Conservation (phyloP, 30 jellyfish, hydroid and myxozoan species). For the Phacellophora camtschatica region DNA sequence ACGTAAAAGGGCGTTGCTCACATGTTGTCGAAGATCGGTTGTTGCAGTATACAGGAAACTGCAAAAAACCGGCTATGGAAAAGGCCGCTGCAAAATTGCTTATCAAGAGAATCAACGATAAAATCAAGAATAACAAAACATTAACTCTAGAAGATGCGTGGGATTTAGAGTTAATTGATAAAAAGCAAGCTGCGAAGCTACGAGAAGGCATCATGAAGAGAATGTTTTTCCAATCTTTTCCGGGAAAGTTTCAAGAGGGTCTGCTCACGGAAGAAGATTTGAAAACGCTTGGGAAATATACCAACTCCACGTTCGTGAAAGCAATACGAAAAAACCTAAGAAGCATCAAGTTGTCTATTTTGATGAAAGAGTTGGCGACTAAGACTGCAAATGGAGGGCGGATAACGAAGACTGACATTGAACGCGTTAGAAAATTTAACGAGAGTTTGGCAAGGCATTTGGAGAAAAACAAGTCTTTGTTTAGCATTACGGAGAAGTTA, state of each 20-base stretch:
- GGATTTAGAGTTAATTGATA: conserved; percentile 56
- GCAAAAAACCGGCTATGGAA: conserved; percentile 70
- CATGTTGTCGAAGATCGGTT: conserved; percentile 82
- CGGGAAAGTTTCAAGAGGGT: conserved; percentile 52
- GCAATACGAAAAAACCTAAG: conserved; percentile 55
- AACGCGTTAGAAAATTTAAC: conserved; percentile 50
- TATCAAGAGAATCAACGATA: conserved; percentile 47
- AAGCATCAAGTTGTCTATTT: conserved; percentile 5
- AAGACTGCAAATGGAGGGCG: conserved; percentile 49
- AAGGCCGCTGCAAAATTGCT: conserved; percentile 38
- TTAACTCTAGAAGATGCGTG: conserved; percentile 87
- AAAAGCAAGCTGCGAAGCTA: conserved; percentile 56
- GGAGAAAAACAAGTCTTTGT: conserved; percentile 46
- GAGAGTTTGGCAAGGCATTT: conserved; percentile 55
- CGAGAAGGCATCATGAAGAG: conserved; percentile 41
- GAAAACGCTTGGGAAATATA: conserved; percentile 47
- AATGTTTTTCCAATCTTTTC: conserved; percentile 62
- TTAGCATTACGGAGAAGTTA: conserved; percentile 39
- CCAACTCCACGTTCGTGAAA: conserved; percentile 61
- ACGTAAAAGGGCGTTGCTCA: conserved; percentile 61
- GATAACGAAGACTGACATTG: conserved; percentile 75
- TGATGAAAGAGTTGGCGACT: conserved; percentile 36
- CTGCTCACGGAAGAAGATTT: conserved; percentile 65
- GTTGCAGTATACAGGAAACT: conserved; percentile 86
- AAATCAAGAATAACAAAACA: conserved; percentile 54